Evolutionary conservation across 2,797 vertebrate genomes (phyloP), one percentile per base, ranked within the genome.

Genomic region (Hephaestus fuliginosus): DNA sequence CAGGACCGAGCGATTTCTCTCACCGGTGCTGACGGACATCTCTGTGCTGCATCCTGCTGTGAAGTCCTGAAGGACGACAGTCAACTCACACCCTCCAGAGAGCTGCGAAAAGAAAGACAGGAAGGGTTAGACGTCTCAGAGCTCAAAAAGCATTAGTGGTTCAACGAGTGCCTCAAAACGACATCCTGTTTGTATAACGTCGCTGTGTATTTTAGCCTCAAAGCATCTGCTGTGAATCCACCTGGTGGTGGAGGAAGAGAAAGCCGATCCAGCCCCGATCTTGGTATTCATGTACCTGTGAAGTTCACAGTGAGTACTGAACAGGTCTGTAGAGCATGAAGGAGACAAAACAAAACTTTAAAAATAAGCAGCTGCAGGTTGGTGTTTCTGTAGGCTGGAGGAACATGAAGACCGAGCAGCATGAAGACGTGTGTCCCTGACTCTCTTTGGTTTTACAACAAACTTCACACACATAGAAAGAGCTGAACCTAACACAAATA

Each of bases 1-100:
- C 11, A 53, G 33, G 22, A 67, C 0, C 13, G 9, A 20, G 3
- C 22, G 1, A 15, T 11, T 52, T 17, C 1, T 51, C 88, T 88
- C 75, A 94, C 94, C 94, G 22, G 94, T 92, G 85, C 72, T 86
- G 81, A 94, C 86, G 0, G 94, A 92, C 78, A 95, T 88, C 81
- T 95, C 94, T 0, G 90, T 87, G 75, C 87, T 82, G 90, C 97
- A 96, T 88, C 96, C 91, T 0, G 97, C 97, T 1, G 93, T 96
- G 92, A 98, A 99, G 95, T 99, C 98, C 92, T 99, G 98, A 41
- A 99, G 96, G 84, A 99, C 97, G 76, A 98, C 98, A 0, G 98
- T 99, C 92, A 99, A 76, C 94, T 99, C 98, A 82, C 97, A 99
- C 14, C 98, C 98, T 4, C 98, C 98, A 72, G 98, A 99, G 92